Evolutionary conservation across 2,797 vertebrate species (phyloP), one percentile per base, ranked within the genome.

Genomic region (Pseudochromis fuscus): DNA sequence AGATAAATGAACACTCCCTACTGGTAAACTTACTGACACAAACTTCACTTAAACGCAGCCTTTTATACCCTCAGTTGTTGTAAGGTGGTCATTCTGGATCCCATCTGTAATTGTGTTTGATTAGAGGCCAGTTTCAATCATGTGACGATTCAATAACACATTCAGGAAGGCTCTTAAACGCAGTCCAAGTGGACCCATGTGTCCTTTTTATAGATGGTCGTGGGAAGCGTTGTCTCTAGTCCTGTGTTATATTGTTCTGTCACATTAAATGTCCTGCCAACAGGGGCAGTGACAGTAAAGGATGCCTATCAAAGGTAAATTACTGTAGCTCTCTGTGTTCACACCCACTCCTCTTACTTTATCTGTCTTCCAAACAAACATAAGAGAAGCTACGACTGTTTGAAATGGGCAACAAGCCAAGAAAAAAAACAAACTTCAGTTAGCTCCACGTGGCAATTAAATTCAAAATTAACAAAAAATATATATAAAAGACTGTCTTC

Each of bases 291-390:
- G 50, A 67, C 40, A 48, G 40, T 45, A 59, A 65, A 71, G 60
- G 8, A 58, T 50, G 71, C 70, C 60, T 58, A 66, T 74, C 69
- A 78, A 62, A 69, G 69, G 35, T 66, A 75, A 55, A 79, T 73
- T 55, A 71, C 27, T 42, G 23, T 13, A 52, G 49, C 61, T 62
- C n/a, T 37, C 31, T 71, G 25, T 38, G 52, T 49, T 58, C 68
- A 75, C 59, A 68, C 23, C 31, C 35, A 35, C 63, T 50, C 27
- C 13, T 61, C 48, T 60, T 33, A 33, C 44, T 50, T 68, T 56
- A 51, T 69, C 50, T 72, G 19, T 37, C 5, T 31, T 56, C n/a
- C 48, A 52, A 13, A 50, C 19, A 31, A 69, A 33, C 16, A 61
- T 15, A n/a, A 44, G 31, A 56, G 37, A 35, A 28, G 38, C 49